Evolutionary conservation across 1,140 invertebrate genomes (phyloP), one percentile per base, ranked within the genome.

Genomic region (Calephelis virginiensis): DNA sequence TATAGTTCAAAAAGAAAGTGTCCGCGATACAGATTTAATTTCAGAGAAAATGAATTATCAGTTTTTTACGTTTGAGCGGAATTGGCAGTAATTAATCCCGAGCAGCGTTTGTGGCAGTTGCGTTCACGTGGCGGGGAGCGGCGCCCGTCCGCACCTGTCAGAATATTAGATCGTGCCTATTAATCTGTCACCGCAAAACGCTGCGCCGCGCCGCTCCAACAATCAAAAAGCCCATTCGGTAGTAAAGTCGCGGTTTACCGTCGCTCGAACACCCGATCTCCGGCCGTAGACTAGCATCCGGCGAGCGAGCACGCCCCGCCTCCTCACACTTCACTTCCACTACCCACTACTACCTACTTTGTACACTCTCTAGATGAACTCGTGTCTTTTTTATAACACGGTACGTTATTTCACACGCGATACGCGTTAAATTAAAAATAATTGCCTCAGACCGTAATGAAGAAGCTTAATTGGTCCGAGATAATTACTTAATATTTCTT

Each of bases 151-250:
- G 77, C 81, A 82, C 73, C 80, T 83, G 85, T 85, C 85, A 84
- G 79, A 85, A 84, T 89, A 88, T 86, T 89, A 85, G 80, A 88
- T 90, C 75, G 85, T 60, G 67, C 73, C 74, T 80, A 90, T 90
- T 85, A 90, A 88, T 90, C 80, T 79, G 77, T 69, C 66, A 72
- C 83, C 79, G 71, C 78, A 79, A 68, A 63, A 28, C 28, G 28
- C 28, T 28, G 28, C 50, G 45, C 45, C 45, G 40, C 64, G 63
- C 64, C 67, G 77, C 76, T 76, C 80, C 77, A 82, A 82, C 82
- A 86, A 89, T 87, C 85, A 82, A 84, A 85, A 86, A 86, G 78
- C 86, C 74, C 72, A 86, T 85, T 87, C 80, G 84, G 70, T 69
- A 81, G 74, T 80, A 83, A 83, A 85, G 73, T 82, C 76, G 82